Percentiles rank a stretch among this genome's conserved stretches.
phyloP scores from a whole-genome alignment of 2,113 vertebrate species.

The Coreoperca whiteheadi region DNA sequence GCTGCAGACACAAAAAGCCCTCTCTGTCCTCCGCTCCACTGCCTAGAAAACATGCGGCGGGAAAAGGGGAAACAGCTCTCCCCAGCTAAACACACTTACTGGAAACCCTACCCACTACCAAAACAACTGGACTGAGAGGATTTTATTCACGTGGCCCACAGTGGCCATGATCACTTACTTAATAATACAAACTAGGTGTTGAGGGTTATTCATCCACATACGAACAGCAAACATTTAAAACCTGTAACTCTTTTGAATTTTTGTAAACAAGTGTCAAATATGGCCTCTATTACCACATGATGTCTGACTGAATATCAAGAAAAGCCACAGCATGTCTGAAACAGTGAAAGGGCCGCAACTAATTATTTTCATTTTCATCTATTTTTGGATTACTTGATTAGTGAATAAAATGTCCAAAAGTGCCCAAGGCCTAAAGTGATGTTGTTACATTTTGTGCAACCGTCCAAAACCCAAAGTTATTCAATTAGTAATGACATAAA shows the following conservation, averaged over 20 bases:
- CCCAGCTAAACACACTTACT: constrained; percentile 56
- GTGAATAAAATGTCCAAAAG: background rate
- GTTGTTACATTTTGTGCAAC: constrained; percentile 10
- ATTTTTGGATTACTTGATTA: background rate
- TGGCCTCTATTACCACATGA: background rate
- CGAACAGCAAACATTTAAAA: background rate
- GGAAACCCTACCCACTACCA: constrained; percentile 66
- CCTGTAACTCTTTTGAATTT: background rate
- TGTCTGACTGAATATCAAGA: background rate
- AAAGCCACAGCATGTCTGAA: background rate
- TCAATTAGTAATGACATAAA: background rate
- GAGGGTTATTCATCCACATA: background rate
- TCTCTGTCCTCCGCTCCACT: constrained; percentile 57
- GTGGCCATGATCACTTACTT: background rate
- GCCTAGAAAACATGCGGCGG: constrained; percentile 63
- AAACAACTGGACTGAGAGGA: constrained; percentile 63
- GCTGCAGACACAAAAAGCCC: constrained; percentile 64
- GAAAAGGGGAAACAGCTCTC: constrained; percentile 55
- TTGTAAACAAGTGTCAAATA: constrained; percentile 2
- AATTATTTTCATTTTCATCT: background rate
- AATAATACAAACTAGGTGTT: background rate
- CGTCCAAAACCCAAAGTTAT: background rate
- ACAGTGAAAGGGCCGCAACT: background rate
- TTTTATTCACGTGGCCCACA: background rate
- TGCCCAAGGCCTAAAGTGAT: background rate